phyloP scores from a whole-genome alignment of 92 coral and sea anemone species.

The Heliopora coerulea region DNA sequence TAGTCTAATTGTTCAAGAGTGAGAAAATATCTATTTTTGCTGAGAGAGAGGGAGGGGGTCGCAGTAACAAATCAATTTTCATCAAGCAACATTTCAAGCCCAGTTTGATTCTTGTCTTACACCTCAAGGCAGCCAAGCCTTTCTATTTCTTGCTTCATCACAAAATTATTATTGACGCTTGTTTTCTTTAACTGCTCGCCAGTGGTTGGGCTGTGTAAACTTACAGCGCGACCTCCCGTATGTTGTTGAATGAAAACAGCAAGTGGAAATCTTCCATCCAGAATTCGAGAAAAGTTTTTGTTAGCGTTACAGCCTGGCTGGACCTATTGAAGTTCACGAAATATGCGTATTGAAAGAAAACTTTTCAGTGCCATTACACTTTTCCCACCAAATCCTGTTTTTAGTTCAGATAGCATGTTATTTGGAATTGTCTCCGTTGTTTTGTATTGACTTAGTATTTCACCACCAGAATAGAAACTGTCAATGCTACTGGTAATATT shows the following conservation, averaged over 20 bases:
- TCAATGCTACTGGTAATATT: conserved; percentile 26
- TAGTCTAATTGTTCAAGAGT: too few relatives aligned
- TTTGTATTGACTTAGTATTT: conserved; percentile 13
- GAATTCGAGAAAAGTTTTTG: background rate
- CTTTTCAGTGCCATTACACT: background rate
- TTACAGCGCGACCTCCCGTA: background rate
- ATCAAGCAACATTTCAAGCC: too few relatives aligned
- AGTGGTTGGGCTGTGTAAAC: background rate
- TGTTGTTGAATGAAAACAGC: background rate
- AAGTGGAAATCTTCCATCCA: background rate
- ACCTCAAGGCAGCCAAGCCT: too few relatives aligned
- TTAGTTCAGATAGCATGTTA: background rate
- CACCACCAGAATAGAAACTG: conserved; percentile 28
- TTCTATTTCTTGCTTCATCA: too few relatives aligned
- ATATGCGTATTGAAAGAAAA: background rate
- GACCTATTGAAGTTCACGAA: background rate
- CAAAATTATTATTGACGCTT: background rate
- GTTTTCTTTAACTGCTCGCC: background rate
- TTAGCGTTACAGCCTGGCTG: background rate
- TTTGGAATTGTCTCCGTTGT: conserved; percentile 11
- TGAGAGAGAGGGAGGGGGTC: too few relatives aligned
- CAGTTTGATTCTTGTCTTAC: too few relatives aligned
- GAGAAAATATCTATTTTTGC: too few relatives aligned
- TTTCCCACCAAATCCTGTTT: conserved; percentile 10
- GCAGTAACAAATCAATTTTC: too few relatives aligned